These are phyloP conservation scores for Sycophila sp. DNA, from an alignment of 1,140 invertebrate species.

Conservation along the genomic window DNA sequence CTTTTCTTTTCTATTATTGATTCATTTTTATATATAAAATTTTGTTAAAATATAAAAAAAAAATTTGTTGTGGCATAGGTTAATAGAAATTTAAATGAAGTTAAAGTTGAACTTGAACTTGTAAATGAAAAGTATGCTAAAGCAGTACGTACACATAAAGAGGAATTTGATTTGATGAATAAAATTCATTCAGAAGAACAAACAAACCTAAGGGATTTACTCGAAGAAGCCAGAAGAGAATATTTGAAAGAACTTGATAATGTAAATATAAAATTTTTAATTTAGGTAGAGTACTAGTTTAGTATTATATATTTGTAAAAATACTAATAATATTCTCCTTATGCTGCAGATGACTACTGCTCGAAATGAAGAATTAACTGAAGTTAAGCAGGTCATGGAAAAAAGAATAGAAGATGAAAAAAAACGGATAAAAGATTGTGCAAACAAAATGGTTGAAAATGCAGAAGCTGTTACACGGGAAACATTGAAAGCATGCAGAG, in stretches of 20 bases:
- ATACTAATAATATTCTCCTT: slow-evolving; percentile 14
- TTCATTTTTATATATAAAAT: background rate
- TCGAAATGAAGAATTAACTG: slow-evolving; percentile 51
- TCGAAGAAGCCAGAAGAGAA: slow-evolving; percentile 43
- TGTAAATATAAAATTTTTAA: slow-evolving; percentile 46
- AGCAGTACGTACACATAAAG: slow-evolving; percentile 44
- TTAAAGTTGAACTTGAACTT: slow-evolving; percentile 45
- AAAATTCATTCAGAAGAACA: slow-evolving; percentile 46
- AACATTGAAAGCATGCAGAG: slow-evolving; percentile 54
- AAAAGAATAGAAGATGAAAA: slow-evolving; percentile 54
- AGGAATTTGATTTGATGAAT: slow-evolving; percentile 49
- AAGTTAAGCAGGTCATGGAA: slow-evolving; percentile 46
- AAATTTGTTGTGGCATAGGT: slow-evolving; percentile 38
- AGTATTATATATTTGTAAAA: background rate
- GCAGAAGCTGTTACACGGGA: slow-evolving; percentile 56
- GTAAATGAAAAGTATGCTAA: slow-evolving; percentile 40
- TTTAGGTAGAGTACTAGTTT: background rate
- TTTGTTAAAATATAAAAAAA: background rate
- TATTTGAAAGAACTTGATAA: slow-evolving; percentile 50
- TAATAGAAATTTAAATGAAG: slow-evolving; percentile 38
- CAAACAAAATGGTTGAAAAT: slow-evolving; percentile 55
- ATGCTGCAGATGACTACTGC: slow-evolving; percentile 43
- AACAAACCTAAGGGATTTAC: slow-evolving; percentile 45
- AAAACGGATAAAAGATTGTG: slow-evolving; percentile 48
- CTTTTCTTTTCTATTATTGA: background rate